phyloP scores from a whole-genome alignment of 2,113 vertebrate genomes.

The Vidua macroura region DNA sequence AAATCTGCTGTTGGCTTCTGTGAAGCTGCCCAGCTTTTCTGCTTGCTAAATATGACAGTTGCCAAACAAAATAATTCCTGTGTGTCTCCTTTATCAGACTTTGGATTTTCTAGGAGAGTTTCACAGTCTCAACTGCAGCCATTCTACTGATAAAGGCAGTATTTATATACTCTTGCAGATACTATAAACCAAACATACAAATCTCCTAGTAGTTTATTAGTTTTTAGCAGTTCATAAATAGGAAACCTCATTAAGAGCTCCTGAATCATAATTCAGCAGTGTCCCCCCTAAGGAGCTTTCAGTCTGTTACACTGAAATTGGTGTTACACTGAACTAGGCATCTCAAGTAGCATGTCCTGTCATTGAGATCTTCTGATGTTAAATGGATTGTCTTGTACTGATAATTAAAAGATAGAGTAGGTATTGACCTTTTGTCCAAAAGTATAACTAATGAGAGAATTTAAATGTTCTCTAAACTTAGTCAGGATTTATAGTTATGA shows the following conservation, averaged over 20 bases:
- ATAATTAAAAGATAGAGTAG: not conserved
- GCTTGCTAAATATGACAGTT: not conserved
- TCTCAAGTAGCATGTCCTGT: not conserved
- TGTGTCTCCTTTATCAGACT: not conserved
- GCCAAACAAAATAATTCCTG: constrained; percentile 49
- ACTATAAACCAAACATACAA: not conserved
- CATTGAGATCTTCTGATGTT: not conserved
- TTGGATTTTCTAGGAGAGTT: not conserved
- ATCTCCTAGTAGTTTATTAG: constrained; percentile 25
- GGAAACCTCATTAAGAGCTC: not conserved
- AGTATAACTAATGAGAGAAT: not conserved
- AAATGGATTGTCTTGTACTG: not conserved
- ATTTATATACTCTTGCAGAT: constrained; percentile 10
- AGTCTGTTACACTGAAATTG: not conserved
- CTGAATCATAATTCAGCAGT: not conserved
- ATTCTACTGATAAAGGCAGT: not conserved
- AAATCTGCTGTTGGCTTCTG: not conserved
- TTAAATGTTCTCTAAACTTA: not conserved
- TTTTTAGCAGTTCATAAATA: constrained; percentile 40
- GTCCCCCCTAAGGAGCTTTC: not conserved
- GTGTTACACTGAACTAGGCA: not conserved
- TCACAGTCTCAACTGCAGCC: not conserved
- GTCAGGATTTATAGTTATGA: not conserved
- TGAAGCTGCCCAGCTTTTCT: not conserved
- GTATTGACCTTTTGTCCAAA: not conserved